Percentiles rank a stretch among this genome's conserved stretches.
Evolutionary conservation across 2,797 vertebrate genomes (phyloP).

Genomic region (Typhlichthys eigenmanni): DNA sequence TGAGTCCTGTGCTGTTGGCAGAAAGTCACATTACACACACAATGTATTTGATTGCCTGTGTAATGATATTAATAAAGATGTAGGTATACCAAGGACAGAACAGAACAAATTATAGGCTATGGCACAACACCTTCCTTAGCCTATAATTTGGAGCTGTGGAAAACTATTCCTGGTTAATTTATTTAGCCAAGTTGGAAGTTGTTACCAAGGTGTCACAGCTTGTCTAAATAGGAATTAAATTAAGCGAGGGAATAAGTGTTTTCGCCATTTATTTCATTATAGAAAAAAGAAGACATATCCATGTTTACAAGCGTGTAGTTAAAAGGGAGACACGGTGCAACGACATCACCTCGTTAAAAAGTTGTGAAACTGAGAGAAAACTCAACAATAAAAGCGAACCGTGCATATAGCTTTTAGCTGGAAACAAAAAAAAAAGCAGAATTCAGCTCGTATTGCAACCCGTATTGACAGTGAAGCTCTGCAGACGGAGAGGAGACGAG

Average conservation of each 20-base stretch:
- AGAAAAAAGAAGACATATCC: conserved; percentile 3
- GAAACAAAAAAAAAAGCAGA: neutral
- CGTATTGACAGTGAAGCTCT: conserved; percentile 4
- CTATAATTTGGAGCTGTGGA: neutral
- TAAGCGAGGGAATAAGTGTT: conserved; percentile 33
- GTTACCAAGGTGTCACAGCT: conserved; percentile 29
- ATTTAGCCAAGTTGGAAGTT: too few species aligned
- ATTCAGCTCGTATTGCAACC: neutral
- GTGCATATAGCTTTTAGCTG: neutral
- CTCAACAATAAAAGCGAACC: neutral
- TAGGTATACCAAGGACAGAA: too few species aligned
- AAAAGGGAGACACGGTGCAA: conserved; percentile 11
- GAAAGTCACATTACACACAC: neutral
- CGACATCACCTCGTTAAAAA: conserved; percentile 1
- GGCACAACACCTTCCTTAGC: too few species aligned
- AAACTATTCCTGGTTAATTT: neutral
- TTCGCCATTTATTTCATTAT: conserved; percentile 19
- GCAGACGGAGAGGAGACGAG: conserved; percentile 21
- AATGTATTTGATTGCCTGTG: too few species aligned
- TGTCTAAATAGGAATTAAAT: conserved; percentile 29
- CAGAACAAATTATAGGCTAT: too few species aligned
- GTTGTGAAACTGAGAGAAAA: conserved; percentile 1
- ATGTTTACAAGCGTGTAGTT: conserved; percentile 28
- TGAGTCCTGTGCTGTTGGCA: conserved; percentile 19
- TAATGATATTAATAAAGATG: too few species aligned